A percentile compares a stretch with the other conserved stretches of the same genome.
Evolutionary conservation across 1,140 invertebrate species (phyloP).

Genomic region (Aphelinus atriplicis): DNA sequence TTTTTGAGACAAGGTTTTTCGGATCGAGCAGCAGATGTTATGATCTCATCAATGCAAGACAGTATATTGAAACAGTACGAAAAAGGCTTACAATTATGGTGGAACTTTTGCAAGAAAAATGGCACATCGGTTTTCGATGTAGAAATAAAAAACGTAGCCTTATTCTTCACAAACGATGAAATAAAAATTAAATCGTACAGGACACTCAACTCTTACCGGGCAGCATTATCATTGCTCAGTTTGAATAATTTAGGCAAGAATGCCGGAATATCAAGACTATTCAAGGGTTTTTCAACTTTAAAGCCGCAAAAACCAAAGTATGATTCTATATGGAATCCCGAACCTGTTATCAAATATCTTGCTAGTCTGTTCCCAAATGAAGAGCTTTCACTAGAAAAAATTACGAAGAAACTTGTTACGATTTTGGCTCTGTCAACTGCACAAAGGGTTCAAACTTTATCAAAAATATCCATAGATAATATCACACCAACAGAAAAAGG

Average conservation of each 20-base stretch:
- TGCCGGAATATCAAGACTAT: slow-evolving; percentile 23
- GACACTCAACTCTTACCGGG: not conserved
- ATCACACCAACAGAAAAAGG: not conserved
- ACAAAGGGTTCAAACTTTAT: slow-evolving; percentile 4
- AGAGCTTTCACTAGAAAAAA: not conserved
- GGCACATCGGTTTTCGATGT: no score
- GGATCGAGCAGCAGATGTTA: not conserved
- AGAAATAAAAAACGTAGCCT: no score
- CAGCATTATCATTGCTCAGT: slow-evolving; percentile 30
- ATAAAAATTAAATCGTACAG: slow-evolving; percentile 25
- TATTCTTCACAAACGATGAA: no score
- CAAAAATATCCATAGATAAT: not conserved
- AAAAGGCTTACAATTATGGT: not conserved
- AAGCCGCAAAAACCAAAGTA: slow-evolving; percentile 41
- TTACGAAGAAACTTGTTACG: slow-evolving; percentile 7
- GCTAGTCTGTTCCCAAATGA: not conserved
- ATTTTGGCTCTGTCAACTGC: not conserved
- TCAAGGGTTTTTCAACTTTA: slow-evolving; percentile 31
- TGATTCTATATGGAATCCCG: slow-evolving; percentile 33
- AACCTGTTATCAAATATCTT: slow-evolving; percentile 15
- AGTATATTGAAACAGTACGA: not conserved
- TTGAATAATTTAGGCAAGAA: slow-evolving; percentile 18
- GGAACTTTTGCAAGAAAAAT: not conserved
- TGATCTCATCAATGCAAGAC: not conserved
- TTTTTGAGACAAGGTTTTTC: not conserved